Evolutionary conservation across 2,888 invertebrate genomes (phyloP).

Genomic region (Campopleginae sp.): DNA sequence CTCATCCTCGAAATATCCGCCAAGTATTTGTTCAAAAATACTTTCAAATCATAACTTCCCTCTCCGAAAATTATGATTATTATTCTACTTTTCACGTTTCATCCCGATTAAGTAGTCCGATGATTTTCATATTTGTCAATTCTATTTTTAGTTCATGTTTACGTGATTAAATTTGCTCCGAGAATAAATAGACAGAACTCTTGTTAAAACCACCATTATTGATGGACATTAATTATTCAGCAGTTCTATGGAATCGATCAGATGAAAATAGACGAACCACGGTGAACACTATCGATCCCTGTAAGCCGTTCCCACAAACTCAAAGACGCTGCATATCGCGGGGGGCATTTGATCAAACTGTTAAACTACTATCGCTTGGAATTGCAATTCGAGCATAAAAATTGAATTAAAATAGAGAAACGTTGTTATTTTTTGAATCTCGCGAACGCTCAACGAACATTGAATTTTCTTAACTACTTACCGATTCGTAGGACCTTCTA

Average conservation of each 20-base stretch:
- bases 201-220: slow-evolving; percentile 27
- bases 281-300: slow-evolving; percentile 57
- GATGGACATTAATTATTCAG: slow-evolving; percentile 32
- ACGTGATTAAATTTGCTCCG: neutral
- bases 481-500: slow-evolving; percentile 29
- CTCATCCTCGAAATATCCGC: neutral
- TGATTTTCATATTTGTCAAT: neutral
- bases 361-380: slow-evolving; percentile 11
- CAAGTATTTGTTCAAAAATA: neutral
- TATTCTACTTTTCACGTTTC: neutral
- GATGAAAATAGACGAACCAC: slow-evolving; percentile 57
- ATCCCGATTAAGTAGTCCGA: neutral
- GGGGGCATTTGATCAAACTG: slow-evolving; percentile 20
- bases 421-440: neutral
- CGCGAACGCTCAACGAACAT: neutral
- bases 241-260: slow-evolving; percentile 51
- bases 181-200: neutral
- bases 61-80: neutral
- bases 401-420: neutral
- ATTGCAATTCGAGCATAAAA: slow-evolving; percentile 31
- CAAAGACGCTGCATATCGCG: slow-evolving; percentile 42
- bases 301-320: slow-evolving; percentile 38
- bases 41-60: neutral
- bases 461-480: slow-evolving; percentile 29
- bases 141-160: neutral